Conservation (phyloP, 1,140 invertebrate genomes). For the Potamilus streckersoni region DNA sequence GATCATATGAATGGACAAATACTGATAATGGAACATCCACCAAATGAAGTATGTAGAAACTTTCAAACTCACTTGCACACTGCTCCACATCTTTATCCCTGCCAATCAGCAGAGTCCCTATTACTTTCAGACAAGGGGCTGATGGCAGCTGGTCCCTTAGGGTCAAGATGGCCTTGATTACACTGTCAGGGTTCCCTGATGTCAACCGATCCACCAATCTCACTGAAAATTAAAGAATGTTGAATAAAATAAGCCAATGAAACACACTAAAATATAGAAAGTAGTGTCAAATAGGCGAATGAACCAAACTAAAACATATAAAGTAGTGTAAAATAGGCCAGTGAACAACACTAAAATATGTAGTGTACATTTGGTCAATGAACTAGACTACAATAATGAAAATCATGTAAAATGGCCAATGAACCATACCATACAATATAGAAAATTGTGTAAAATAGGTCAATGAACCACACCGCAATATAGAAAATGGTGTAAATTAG, state of each 20-base stretch:
- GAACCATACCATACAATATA: no score
- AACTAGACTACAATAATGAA: background rate
- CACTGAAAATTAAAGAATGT: conserved; percentile 49
- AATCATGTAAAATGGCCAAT: background rate
- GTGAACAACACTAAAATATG: background rate
- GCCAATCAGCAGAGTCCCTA: conserved; percentile 59
- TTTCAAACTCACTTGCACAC: conserved; percentile 50
- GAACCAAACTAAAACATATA: background rate
- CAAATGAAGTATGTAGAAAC: background rate
- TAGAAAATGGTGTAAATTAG: no score
- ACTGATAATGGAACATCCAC: no score
- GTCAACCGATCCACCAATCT: conserved; percentile 56
- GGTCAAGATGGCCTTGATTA: conserved; percentile 58
- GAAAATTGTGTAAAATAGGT: background rate
- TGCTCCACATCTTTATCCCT: conserved; percentile 56
- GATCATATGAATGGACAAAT: no score
- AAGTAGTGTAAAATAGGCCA: no score
- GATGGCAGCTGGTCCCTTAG: conserved; percentile 54
- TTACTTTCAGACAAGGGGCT: conserved; percentile 57
- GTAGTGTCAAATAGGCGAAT: background rate
- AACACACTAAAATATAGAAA: background rate
- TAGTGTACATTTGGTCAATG: background rate
- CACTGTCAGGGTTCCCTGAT: conserved; percentile 53
- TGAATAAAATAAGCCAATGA: background rate
- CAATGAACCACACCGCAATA: background rate